Evolutionary conservation across 2,888 invertebrate species (phyloP), one percentile per base, ranked within the genome.

Genomic region (Pristionchus arcanus): DNA sequence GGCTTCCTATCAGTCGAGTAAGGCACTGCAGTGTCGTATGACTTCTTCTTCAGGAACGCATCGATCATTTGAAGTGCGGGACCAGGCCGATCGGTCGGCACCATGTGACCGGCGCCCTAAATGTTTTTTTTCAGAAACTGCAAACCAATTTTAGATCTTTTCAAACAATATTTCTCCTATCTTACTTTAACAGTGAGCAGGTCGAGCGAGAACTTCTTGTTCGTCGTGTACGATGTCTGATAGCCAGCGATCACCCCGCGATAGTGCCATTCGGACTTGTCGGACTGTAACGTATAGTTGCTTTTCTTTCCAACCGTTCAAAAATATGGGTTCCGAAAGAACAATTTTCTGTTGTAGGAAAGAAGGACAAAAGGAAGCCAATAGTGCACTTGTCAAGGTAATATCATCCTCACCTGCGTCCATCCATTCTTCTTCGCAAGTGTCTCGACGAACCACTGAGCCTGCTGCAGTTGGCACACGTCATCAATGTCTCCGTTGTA

Each of bases 51-150:
- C 28, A 93, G 84, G 85, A 97, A 97, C 91, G 96, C 96, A 49
- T 96, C 96, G 81, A 97, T 97, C 95, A 97, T 96, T 95, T 97
- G 97, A 37, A 97, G 96, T 4, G 97, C 97, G 97, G 97, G 97
- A 93, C 97, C 96, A 0, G 97, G 97, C 95, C 97, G 97, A 96
- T 97, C 97, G 49, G 96, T 96, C 0, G 97, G 97, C 15, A 97
- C 97, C 97, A 97, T 97, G 94, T 97, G 97, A 0, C 97, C 97
- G 25, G 97, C 97, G 90, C 93, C 93, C 91, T 92, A 31, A 49
- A 49, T 1, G 13, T 49, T 7, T 0, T 0, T 3, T 11, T 49
- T 49, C 42, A 3, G 42, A 7, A 13, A 49, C 1, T 49, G 4
- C 42, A 7, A 49, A 9, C 13, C 42, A 49, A 49, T 7, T 7